Conservation (phyloP, 2,113 vertebrate species). For the Neopipo cinnamomea region DNA sequence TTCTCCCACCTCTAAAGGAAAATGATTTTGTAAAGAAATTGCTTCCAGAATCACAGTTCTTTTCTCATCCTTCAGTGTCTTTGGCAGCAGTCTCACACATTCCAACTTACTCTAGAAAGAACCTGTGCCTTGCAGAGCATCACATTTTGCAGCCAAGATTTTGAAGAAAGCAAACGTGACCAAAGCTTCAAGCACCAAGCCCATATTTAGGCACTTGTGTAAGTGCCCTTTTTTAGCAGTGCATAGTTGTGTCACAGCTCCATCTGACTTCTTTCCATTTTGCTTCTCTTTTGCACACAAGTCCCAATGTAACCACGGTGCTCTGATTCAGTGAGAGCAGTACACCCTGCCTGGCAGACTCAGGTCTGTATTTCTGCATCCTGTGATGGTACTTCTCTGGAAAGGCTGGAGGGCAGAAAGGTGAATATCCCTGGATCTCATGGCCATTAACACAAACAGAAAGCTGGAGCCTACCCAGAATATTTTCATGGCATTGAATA, state of each 20-base stretch:
- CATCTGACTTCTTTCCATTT: neutral
- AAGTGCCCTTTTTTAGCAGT: neutral
- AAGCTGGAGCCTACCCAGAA: neutral
- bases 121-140: neutral
- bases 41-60: constrained; percentile 12
- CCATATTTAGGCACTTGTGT: neutral
- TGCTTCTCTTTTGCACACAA: neutral
- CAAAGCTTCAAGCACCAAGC: neutral
- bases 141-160: neutral
- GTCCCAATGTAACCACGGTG: accelerated
- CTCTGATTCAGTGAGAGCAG: neutral
- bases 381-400: neutral
- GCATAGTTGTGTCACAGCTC: accelerated
- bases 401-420: neutral
- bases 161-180: neutral
- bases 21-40: neutral
- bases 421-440: neutral
- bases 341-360: neutral
- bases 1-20: neutral
- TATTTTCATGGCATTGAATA: neutral
- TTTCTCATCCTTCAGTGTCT: neutral
- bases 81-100: neutral
- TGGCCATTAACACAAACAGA: neutral
- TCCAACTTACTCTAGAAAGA: neutral
- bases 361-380: neutral